A percentile compares a stretch with the other conserved stretches of the same genome.
phyloP scores from a whole-genome alignment of 92 coral and sea anemone species.

The Anthopleura xanthogrammica region DNA sequence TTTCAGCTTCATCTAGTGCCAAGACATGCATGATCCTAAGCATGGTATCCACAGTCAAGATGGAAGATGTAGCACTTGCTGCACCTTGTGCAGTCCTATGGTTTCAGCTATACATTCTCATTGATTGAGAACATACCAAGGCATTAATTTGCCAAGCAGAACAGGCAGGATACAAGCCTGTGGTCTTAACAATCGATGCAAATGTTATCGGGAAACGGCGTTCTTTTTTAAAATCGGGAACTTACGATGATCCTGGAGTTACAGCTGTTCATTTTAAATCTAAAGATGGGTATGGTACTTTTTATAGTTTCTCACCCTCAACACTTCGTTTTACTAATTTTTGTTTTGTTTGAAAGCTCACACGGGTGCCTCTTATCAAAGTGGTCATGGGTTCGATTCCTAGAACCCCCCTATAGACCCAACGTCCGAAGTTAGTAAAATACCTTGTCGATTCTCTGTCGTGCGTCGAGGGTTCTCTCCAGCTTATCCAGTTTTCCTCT shows the following conservation, averaged over 20 bases:
- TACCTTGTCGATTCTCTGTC: too few species aligned
- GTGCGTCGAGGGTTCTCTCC: too few species aligned
- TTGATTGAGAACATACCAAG: constrained; percentile 5
- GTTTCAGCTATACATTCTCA: constrained; percentile 29
- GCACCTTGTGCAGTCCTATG: constrained; percentile 25
- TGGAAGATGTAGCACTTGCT: constrained; percentile 43
- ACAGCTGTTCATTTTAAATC: background rate
- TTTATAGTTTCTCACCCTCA: constrained; percentile 38
- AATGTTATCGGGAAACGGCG: constrained; percentile 5
- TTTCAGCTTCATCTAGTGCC: constrained; percentile 29
- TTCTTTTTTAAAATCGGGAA: background rate
- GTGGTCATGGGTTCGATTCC: too few species aligned
- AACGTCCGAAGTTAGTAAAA: too few species aligned
- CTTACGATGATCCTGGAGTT: background rate
- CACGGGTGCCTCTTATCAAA: too few species aligned
- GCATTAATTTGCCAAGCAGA: constrained; percentile 33
- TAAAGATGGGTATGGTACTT: background rate
- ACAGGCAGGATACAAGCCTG: constrained; percentile 42
- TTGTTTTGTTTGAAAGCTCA: too few species aligned
- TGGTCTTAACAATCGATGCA: constrained; percentile 37
- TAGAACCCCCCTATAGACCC: too few species aligned
- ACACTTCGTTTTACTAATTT: too few species aligned
- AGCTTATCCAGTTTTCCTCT: too few species aligned
- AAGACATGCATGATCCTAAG: constrained; percentile 48
- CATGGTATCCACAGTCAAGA: background rate